These are phyloP conservation scores for Drosophila incognita DNA, from an alignment of 2,888 invertebrate species.

Conservation along the genomic window DNA sequence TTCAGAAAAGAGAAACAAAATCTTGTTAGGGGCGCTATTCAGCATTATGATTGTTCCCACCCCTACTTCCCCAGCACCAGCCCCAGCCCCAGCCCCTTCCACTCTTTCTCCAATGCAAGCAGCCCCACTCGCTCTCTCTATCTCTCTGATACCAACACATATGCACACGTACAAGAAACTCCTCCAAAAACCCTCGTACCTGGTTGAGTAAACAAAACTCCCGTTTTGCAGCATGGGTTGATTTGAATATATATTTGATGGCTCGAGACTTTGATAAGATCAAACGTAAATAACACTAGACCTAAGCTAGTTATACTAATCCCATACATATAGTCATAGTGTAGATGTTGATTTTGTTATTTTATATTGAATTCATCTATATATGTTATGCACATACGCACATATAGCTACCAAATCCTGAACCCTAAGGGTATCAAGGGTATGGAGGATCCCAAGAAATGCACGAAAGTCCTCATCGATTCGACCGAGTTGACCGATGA, in stretches of 20 bases:
- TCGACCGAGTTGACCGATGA: constrained; percentile 94
- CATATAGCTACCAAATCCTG: constrained; percentile 98
- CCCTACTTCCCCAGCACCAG: neutral
- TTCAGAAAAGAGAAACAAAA: constrained; percentile 62
- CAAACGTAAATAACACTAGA: constrained; percentile 69
- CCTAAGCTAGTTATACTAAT: constrained; percentile 72
- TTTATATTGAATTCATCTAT: constrained; percentile 47
- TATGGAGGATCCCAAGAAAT: constrained; percentile 92
- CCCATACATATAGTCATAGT: constrained; percentile 28
- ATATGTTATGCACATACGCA: constrained; percentile 51
- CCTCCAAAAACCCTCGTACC: constrained; percentile 10
- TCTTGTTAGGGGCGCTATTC: constrained; percentile 69
- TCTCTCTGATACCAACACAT: constrained; percentile 35
- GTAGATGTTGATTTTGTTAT: constrained; percentile 36
- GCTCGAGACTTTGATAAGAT: constrained; percentile 46
- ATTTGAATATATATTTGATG: constrained; percentile 24
- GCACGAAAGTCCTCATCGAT: constrained; percentile 93
- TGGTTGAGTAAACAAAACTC: constrained; percentile 30
- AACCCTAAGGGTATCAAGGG: constrained; percentile 94
- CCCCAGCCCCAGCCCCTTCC: neutral
- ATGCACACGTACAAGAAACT: constrained; percentile 32
- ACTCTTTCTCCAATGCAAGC: constrained; percentile 13
- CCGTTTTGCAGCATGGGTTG: constrained; percentile 67
- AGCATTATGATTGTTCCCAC: constrained; percentile 48
- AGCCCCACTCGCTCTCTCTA: constrained; percentile 5